A percentile compares a stretch with the other conserved stretches of the same genome.
Evolutionary conservation across 2,113 vertebrate species (phyloP).

Genomic region (Sinocyclocheilus anophthalmus): DNA sequence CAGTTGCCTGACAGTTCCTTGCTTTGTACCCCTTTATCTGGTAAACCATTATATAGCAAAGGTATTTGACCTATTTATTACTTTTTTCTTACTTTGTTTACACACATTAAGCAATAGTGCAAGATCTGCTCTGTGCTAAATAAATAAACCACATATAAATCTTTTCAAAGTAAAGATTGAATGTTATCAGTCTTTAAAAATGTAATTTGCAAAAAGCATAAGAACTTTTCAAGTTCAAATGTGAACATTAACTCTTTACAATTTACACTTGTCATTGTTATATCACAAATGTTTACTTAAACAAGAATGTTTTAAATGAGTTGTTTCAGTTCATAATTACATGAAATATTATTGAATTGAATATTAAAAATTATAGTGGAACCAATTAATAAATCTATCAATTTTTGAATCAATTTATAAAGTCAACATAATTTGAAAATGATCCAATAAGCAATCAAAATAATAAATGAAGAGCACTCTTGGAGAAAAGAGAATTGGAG

Average conservation of each 20-base stretch:
- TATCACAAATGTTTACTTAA: not conserved
- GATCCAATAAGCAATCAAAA: not conserved
- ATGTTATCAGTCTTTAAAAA: too few relatives aligned
- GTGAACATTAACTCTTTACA: not conserved
- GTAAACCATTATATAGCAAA: too few relatives aligned
- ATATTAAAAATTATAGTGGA: not conserved
- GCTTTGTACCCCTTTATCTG: too few relatives aligned
- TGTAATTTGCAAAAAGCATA: too few relatives aligned
- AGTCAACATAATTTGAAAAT: not conserved
- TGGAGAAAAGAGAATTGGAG: conserved; percentile 52
- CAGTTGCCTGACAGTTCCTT: too few relatives aligned
- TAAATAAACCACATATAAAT: too few relatives aligned
- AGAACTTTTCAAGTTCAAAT: not conserved
- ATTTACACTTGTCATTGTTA: not conserved
- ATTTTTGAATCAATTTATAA: not conserved
- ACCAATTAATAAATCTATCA: not conserved
- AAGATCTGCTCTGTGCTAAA: too few relatives aligned
- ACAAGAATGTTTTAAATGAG: not conserved
- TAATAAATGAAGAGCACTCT: conserved; percentile 6
- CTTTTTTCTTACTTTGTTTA: too few relatives aligned
- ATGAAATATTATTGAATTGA: not conserved
- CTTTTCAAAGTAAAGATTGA: not conserved
- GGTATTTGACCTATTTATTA: too few relatives aligned
- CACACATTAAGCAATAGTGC: too few relatives aligned
- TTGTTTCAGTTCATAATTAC: not conserved